phyloP scores from a whole-genome alignment of 2,797 vertebrate genomes.

The Myotis findleyi region DNA sequence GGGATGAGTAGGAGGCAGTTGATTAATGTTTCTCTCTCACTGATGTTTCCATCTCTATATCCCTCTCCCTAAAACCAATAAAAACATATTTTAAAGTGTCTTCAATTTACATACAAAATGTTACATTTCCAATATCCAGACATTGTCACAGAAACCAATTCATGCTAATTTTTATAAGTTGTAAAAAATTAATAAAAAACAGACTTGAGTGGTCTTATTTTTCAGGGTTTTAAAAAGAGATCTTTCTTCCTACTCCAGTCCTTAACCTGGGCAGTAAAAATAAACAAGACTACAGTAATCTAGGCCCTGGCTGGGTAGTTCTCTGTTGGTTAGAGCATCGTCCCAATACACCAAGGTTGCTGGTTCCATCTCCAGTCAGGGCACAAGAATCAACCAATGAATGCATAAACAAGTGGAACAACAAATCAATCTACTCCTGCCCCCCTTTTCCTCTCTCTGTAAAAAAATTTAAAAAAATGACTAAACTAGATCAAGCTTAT shows the following conservation, averaged over 20 bases:
- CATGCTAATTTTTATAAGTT: conserved; percentile 55
- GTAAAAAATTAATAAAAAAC: not conserved
- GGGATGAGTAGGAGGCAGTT: too few relatives aligned
- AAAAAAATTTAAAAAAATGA: not conserved
- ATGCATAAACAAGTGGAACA: not conserved
- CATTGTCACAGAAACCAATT: conserved; percentile 45
- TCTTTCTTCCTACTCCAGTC: not conserved
- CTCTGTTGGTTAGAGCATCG: not conserved
- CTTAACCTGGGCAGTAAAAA: conserved; percentile 12
- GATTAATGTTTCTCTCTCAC: too few relatives aligned
- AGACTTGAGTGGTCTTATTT: not conserved
- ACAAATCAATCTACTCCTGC: not conserved
- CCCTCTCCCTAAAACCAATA: too few relatives aligned
- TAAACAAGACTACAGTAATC: not conserved
- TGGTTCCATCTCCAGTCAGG: not conserved
- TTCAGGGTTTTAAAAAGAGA: conserved; percentile 34
- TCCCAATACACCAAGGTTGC: not conserved
- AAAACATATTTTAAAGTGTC: conserved; percentile 3
- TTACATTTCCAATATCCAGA: conserved; percentile 21
- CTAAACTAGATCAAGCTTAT: not conserved
- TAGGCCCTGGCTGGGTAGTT: not conserved
- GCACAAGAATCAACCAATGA: not conserved
- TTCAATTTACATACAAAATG: conserved; percentile 35
- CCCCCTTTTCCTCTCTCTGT: not conserved
- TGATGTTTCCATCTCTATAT: too few relatives aligned